These are phyloP conservation scores for Eurystomus gularis DNA, from an alignment of 2,113 vertebrate species.

Conservation along the genomic window DNA sequence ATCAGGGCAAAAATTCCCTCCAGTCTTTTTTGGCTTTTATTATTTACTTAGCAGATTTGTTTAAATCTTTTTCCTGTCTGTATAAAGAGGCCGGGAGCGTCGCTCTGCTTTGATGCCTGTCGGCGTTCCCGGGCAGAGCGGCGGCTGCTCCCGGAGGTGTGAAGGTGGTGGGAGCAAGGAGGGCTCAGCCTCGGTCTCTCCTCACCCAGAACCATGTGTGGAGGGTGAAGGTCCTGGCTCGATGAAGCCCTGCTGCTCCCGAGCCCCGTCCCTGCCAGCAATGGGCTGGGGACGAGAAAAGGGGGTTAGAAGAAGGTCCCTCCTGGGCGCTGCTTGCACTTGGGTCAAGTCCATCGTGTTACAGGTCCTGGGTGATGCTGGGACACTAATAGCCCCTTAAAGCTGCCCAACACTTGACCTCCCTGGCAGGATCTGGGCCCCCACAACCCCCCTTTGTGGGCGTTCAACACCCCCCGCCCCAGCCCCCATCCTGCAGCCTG, in stretches of 20 bases:
- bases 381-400: neutral
- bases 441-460: neutral
- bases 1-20: neutral
- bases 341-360: no score
- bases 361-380: neutral
- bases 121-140: no score
- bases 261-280: accelerated
- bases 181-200: no score
- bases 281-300: no score
- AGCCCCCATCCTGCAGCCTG: neutral
- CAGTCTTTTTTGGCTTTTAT: neutral
- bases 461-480: no score
- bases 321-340: no score
- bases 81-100: neutral
- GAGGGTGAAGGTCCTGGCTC: no score
- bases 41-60: neutral
- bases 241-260: neutral
- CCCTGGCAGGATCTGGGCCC: neutral
- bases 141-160: no score
- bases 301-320: no score
- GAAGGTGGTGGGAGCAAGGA: neutral
- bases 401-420: neutral
- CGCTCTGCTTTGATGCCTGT: neutral
- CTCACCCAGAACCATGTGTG: no score
- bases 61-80: neutral